These are phyloP conservation scores for Catostomus latipinnis DNA, from an alignment of 2,797 vertebrate genomes.

Conservation along the genomic window DNA sequence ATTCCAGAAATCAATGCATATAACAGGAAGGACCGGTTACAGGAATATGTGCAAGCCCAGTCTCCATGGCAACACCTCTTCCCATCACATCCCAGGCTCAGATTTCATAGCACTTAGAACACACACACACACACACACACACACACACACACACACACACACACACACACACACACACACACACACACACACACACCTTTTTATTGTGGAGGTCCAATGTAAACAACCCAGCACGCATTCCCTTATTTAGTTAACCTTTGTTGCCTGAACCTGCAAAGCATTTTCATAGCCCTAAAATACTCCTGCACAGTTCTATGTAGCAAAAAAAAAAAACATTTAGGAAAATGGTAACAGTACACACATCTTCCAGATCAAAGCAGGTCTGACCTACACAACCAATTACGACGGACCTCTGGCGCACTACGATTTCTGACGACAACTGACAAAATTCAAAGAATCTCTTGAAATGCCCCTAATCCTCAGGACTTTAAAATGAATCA, in stretches of 20 bases:
- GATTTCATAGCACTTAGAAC: slow-evolving; percentile 55
- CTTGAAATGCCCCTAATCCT: slow-evolving; percentile 1
- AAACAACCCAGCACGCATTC: slow-evolving; percentile 51
- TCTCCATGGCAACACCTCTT: slow-evolving; percentile 63
- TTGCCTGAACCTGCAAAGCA: background rate
- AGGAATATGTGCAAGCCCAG: slow-evolving; percentile 59
- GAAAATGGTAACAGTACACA: no score
- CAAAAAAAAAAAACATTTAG: background rate
- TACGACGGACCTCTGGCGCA: background rate
- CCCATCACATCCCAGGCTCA: slow-evolving; percentile 58
- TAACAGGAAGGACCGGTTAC: slow-evolving; percentile 49
- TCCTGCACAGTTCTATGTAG: background rate
- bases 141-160: slow-evolving; percentile 3
- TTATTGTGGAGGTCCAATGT: slow-evolving; percentile 50
- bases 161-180: slow-evolving; percentile 7
- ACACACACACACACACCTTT: slow-evolving; percentile 16
- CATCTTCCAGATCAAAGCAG: background rate
- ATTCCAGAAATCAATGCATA: slow-evolving; percentile 49
- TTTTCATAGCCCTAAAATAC: background rate
- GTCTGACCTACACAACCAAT: background rate
- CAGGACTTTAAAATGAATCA: background rate
- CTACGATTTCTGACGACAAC: background rate
- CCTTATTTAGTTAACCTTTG: slow-evolving; percentile 29
- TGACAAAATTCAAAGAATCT: background rate
- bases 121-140: slow-evolving; percentile 18